These are phyloP conservation scores for Agonum fuliginosum DNA, from an alignment of 2,888 invertebrate species.

Conservation along the genomic window DNA sequence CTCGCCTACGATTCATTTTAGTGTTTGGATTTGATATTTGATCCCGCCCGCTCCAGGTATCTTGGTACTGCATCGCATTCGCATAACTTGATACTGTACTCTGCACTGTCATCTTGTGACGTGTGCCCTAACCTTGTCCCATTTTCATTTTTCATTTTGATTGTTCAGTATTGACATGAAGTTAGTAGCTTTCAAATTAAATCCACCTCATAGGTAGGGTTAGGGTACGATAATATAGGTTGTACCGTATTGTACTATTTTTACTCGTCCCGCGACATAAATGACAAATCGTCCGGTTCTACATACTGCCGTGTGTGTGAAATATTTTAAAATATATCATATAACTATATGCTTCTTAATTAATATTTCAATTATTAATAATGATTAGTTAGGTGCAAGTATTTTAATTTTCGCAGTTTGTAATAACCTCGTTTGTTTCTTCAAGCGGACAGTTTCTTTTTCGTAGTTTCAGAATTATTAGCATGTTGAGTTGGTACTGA, in stretches of 20 bases:
- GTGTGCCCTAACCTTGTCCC: constrained; percentile 3
- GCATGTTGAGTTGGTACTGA: constrained; percentile 25
- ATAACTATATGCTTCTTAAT: constrained; percentile 66
- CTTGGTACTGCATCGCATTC: constrained; percentile 31
- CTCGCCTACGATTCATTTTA: constrained; percentile 35
- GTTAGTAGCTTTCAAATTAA: too few species aligned
- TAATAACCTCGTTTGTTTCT: constrained; percentile 55
- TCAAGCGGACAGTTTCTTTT: constrained; percentile 53
- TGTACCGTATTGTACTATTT: too few species aligned
- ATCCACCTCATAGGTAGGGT: too few species aligned
- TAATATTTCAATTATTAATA: constrained; percentile 63
- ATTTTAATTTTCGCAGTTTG: constrained; percentile 58
- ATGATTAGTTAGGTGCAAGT: constrained; percentile 62
- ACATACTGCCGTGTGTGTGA: constrained; percentile 71
- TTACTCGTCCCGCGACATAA: background rate
- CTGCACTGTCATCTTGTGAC: constrained; percentile 29
- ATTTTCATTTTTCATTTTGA: constrained; percentile 32
- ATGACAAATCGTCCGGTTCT: constrained; percentile 34
- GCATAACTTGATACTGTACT: background rate
- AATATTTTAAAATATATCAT: constrained; percentile 68
- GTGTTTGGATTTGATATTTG: constrained; percentile 53
- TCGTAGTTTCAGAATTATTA: constrained; percentile 46
- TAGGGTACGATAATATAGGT: background rate
- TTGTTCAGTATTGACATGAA: constrained; percentile 3
- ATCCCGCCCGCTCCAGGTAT: constrained; percentile 28